phyloP scores from a whole-genome alignment of 2,113 vertebrate genomes.

The Lontra canadensis region DNA sequence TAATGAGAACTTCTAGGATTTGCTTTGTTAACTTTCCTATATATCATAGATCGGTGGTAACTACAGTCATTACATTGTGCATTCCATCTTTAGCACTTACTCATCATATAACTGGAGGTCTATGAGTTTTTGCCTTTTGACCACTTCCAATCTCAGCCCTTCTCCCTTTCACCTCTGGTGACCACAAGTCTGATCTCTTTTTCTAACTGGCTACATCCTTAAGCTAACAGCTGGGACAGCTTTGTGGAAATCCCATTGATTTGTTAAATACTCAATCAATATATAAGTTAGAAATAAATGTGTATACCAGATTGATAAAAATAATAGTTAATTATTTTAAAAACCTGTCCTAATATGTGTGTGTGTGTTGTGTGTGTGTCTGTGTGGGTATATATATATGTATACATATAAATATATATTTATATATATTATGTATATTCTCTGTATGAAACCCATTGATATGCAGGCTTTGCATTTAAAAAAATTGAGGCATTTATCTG shows the following conservation, averaged over 20 bases:
- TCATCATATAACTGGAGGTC: background rate
- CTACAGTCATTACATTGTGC: background rate
- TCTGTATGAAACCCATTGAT: background rate
- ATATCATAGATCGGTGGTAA: background rate
- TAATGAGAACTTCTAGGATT: background rate
- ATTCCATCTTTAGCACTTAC: background rate
- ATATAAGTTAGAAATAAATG: background rate
- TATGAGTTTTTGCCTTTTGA: background rate
- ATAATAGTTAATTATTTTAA: background rate
- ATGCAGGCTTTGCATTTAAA: background rate
- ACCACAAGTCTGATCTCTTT: background rate
- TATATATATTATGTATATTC: background rate
- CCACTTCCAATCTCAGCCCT: background rate
- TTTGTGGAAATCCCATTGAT: conserved; percentile 23
- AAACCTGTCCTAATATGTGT: background rate
- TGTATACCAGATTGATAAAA: background rate
- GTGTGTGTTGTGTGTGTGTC: no score
- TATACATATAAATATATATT: no score
- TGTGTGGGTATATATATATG: no score
- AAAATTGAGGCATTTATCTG: background rate
- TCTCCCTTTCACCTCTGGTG: background rate
- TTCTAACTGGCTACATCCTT: background rate
- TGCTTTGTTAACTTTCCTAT: background rate
- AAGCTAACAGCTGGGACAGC: background rate
- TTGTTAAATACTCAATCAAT: conserved; percentile 7